A percentile compares a stretch with the other conserved stretches of the same genome.
Evolutionary conservation across 2,888 invertebrate genomes (phyloP).

Genomic region (Stomorhina lunata): DNA sequence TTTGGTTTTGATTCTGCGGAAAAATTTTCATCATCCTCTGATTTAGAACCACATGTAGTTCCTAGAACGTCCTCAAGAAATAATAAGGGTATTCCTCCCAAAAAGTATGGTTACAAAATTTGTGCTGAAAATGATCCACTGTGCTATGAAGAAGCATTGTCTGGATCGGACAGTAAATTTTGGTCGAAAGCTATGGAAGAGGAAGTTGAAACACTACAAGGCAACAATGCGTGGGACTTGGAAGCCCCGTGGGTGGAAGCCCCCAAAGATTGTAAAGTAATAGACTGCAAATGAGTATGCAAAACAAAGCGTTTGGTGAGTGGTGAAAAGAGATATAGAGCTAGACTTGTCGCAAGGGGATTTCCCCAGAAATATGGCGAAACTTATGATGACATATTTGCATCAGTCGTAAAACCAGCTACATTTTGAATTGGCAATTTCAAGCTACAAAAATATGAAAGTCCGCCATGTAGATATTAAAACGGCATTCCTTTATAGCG

Average conservation of each 20-base stretch:
- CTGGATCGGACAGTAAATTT: background rate
- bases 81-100: constrained; percentile 23
- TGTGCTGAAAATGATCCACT: background rate
- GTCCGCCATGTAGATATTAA: constrained; percentile 32
- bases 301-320: constrained; percentile 24
- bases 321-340: constrained; percentile 21
- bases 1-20: constrained; percentile 10
- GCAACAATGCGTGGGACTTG: constrained; percentile 3
- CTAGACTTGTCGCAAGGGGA: constrained; percentile 37
- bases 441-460: constrained; percentile 23
- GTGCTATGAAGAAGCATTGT: constrained; percentile 32
- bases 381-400: constrained; percentile 35
- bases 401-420: too few relatives aligned
- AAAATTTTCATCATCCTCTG: background rate
- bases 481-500: constrained; percentile 42
- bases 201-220: constrained; percentile 12
- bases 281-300: constrained; percentile 46
- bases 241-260: too few relatives aligned
- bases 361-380: constrained; percentile 41
- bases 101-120: constrained; percentile 18
- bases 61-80: constrained; percentile 18
- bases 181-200: constrained; percentile 41
- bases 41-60: background rate
- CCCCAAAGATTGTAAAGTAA: constrained; percentile 12
- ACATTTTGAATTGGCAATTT: constrained; percentile 36